Conservation (phyloP, 2,888 invertebrate species). For the Noctua fimbriata region DNA sequence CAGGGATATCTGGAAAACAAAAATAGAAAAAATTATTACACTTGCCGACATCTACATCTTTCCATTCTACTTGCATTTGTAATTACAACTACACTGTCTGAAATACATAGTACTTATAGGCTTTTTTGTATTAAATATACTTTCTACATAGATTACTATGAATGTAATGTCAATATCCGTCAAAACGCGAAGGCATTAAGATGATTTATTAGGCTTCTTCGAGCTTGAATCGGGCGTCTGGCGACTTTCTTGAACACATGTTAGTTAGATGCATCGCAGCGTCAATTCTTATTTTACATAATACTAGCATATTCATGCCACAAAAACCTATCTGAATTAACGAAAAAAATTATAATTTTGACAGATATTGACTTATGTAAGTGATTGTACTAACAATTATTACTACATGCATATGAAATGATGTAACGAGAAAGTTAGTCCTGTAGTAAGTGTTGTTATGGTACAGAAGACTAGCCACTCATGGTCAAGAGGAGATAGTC, state of each 20-base stretch:
- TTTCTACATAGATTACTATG: constrained; percentile 42
- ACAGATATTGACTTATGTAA: constrained; percentile 45
- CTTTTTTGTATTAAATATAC: constrained; percentile 23
- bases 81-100: constrained; percentile 28
- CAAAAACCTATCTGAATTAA: background rate
- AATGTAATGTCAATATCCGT: constrained; percentile 49
- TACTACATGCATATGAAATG: constrained; percentile 50
- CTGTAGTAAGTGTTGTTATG: constrained; percentile 63
- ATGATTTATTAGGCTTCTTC: constrained; percentile 31
- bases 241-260: constrained; percentile 15
- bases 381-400: constrained; percentile 14
- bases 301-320: background rate
- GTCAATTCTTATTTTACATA: constrained; percentile 4
- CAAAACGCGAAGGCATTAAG: constrained; percentile 32
- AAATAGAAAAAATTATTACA: constrained; percentile 30
- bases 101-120: background rate
- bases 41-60: background rate
- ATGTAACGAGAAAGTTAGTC: constrained; percentile 64
- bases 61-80: background rate
- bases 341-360: constrained; percentile 23
- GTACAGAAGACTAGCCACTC: constrained; percentile 43
- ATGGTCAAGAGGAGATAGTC: constrained; percentile 46
- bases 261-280: background rate
- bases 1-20: constrained; percentile 82
- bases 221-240: background rate